Evolutionary conservation across 92 coral and sea anemone genomes (phyloP).

Genomic region (Zoanthus solanderi): DNA sequence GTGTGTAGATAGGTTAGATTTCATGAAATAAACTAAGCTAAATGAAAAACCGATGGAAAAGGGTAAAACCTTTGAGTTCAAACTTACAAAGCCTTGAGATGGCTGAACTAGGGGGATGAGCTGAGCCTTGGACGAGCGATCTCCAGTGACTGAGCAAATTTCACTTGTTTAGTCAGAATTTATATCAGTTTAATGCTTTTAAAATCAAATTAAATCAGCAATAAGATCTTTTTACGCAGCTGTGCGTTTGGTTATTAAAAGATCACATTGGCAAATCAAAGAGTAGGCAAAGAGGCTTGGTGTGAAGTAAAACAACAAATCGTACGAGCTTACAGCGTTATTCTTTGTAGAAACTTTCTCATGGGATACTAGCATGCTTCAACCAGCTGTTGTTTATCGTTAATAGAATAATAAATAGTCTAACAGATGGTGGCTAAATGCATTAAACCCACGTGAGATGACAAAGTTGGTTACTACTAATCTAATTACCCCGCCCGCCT

Average conservation of each 20-base stretch:
- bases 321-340: conserved; percentile 86
- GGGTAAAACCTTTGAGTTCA: background rate
- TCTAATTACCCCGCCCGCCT: conserved; percentile 89
- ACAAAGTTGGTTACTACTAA: conserved; percentile 90
- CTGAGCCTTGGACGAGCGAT: conserved; percentile 63
- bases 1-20: background rate
- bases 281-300: conserved; percentile 79
- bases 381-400: conserved; percentile 99
- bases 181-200: conserved; percentile 98
- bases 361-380: conserved; percentile 99
- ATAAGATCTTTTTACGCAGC: conserved; percentile 93
- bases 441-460: conserved; percentile 97
- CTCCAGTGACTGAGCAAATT: conserved; percentile 90
- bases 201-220: conserved; percentile 95
- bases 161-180: conserved; percentile 97
- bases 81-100: conserved; percentile 29
- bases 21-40: background rate
- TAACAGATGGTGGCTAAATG: conserved; percentile 99
- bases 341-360: conserved; percentile 99
- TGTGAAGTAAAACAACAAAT: conserved; percentile 76
- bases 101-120: conserved; percentile 30
- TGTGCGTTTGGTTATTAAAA: conserved; percentile 94
- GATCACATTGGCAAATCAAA: conserved; percentile 89
- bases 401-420: conserved; percentile 99
- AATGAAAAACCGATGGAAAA: conserved; percentile 38